These are phyloP conservation scores for Drosophila sulfurigaster DNA, from an alignment of 1,140 invertebrate species.

Conservation along the genomic window DNA sequence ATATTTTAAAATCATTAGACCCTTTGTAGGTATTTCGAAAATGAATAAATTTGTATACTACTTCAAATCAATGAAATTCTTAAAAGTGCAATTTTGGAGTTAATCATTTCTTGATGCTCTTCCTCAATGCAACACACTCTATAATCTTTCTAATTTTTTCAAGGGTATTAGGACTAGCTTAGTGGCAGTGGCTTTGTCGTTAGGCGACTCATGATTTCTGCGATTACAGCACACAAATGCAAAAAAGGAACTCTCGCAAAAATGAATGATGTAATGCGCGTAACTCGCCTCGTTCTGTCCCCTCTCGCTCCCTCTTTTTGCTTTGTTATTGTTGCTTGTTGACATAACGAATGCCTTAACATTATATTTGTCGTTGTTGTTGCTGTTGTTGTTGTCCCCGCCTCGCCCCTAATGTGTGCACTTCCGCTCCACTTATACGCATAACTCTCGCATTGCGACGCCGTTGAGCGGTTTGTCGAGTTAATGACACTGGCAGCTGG, in stretches of 20 bases:
- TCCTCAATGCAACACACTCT: not conserved
- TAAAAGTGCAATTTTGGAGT: fast-evolving
- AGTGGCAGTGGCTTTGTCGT: constrained; percentile 47
- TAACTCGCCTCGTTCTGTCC: constrained; percentile 49
- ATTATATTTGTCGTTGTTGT: constrained; percentile 58
- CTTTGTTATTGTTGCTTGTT: constrained; percentile 73
- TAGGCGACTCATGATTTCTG: constrained; percentile 62
- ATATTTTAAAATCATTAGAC: too few relatives aligned
- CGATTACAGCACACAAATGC: constrained; percentile 69
- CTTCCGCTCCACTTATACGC: constrained; percentile 79
- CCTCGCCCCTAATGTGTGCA: constrained; percentile 38
- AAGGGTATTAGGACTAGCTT: constrained; percentile 12
- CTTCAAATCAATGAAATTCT: too few relatives aligned
- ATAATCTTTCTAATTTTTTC: not conserved
- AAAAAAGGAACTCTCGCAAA: constrained; percentile 41
- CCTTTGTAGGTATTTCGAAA: too few relatives aligned
- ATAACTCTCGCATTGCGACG: constrained; percentile 65
- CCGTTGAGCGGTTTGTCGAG: constrained; percentile 72
- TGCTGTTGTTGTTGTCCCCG: constrained; percentile 20
- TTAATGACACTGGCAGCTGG: constrained; percentile 77
- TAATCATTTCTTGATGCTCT: too few relatives aligned
- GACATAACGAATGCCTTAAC: constrained; percentile 81
- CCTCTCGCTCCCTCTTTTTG: not conserved
- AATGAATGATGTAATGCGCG: constrained; percentile 79
- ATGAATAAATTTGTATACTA: too few relatives aligned